Percentiles rank a stretch among this genome's conserved stretches.
phyloP scores from a whole-genome alignment of 1,140 invertebrate genomes.

The Danaus plexippus region DNA sequence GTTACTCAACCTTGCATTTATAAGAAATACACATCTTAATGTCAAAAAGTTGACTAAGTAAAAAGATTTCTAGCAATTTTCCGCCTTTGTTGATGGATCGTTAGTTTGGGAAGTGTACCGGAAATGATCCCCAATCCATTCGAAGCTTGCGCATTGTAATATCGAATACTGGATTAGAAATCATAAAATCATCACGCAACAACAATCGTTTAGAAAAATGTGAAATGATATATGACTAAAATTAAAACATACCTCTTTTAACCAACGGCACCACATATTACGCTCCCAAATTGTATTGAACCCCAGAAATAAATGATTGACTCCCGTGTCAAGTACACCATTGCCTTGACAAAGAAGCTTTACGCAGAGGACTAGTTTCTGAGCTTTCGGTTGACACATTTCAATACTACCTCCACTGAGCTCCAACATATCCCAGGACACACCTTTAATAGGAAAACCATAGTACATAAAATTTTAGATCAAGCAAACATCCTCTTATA shows the following conservation, averaged over 20 bases:
- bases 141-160: conserved; percentile 4
- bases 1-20: conserved; percentile 7
- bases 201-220: neutral
- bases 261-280: conserved; percentile 76
- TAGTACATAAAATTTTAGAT: too few species aligned
- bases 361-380: conserved; percentile 63
- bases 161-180: too few species aligned
- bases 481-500: too few species aligned
- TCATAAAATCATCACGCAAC: too few species aligned
- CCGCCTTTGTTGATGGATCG: conserved; percentile 41
- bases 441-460: conserved; percentile 23
- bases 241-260: conserved; percentile 71
- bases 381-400: conserved; percentile 60
- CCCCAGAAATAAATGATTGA: conserved; percentile 73
- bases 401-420: conserved; percentile 62
- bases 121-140: conserved; percentile 34
- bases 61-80: conserved; percentile 58
- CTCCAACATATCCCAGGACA: conserved; percentile 47
- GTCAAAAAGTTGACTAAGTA: conserved; percentile 49
- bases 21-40: conserved; percentile 21
- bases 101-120: conserved; percentile 65
- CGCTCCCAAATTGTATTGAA: conserved; percentile 77
- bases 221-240: conserved; percentile 5
- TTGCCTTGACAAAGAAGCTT: conserved; percentile 55
- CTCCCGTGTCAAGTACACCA: conserved; percentile 32